A percentile compares a stretch with the other conserved stretches of the same genome.
These are phyloP conservation scores for Volucella bombylans DNA, from an alignment of 2,888 invertebrate genomes.

Conservation along the genomic window DNA sequence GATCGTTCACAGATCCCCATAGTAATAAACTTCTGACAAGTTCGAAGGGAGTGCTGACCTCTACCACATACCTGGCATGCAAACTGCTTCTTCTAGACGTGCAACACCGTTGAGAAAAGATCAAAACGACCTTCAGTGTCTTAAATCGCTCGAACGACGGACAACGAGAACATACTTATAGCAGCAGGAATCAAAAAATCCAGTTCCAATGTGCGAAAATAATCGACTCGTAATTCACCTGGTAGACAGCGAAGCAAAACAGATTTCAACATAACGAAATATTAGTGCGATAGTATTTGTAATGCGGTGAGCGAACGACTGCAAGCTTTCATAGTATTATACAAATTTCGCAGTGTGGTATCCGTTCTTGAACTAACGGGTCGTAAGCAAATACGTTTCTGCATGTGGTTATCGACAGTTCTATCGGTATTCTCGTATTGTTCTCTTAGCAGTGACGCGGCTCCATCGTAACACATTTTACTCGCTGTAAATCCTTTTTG, in stretches of 20 bases:
- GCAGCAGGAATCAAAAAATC: too few species aligned
- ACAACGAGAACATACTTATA: too few species aligned
- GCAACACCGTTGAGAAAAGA: too few species aligned
- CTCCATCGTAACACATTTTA: too few species aligned
- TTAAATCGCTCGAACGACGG: too few species aligned
- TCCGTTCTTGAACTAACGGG: constrained; percentile 4
- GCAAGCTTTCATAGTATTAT: constrained; percentile 25
- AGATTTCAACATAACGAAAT: constrained; percentile 42
- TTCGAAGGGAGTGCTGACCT: too few species aligned
- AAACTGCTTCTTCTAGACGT: too few species aligned
- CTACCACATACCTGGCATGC: too few species aligned
- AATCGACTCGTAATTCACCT: constrained; percentile 15
- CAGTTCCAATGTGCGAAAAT: constrained; percentile 18
- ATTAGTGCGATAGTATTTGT: constrained; percentile 20
- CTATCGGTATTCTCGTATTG: constrained; percentile 21
- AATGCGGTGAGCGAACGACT: constrained; percentile 36
- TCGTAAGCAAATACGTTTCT: constrained; percentile 22
- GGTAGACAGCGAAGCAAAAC: constrained; percentile 41
- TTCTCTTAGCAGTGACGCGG: constrained; percentile 17
- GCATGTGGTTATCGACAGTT: constrained; percentile 24
- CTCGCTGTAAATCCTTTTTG: too few species aligned
- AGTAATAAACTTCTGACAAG: too few species aligned
- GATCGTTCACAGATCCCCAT: too few species aligned
- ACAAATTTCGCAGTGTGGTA: not conserved
- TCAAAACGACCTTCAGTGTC: too few species aligned